Evolutionary conservation across 2,888 invertebrate species (phyloP), one percentile per base, ranked within the genome.

Genomic region (Pteria penguin): DNA sequence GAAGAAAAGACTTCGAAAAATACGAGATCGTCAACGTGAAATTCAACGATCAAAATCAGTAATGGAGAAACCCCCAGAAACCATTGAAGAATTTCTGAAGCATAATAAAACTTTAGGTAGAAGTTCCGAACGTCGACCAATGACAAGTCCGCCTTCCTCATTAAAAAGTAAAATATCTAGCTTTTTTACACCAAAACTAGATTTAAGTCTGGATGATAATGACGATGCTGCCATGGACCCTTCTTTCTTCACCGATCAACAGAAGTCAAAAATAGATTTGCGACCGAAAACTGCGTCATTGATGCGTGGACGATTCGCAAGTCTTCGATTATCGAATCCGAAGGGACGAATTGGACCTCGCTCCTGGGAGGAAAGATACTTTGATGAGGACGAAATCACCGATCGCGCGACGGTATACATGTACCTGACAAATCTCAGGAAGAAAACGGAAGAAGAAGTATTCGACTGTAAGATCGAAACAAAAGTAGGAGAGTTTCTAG

Each of bases 351-450:
- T 78, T 5, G 74, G 71, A 2, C 58, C 68, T 2, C 74, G 52
- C 3, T 57, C 58, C 1, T 61, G 61, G 33, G 69, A 74, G 24
- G 57, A 65, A 2, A 54, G 74, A 36, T 78, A 78, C 36, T 78
- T 78, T n/a, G 78, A 78, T 31, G 66, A 73, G 2, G 78, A 78
- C 29, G 78, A 74, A 62, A 36, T 78, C 4, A 65, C 61, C 2
- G 74, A 78, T n/a, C 36, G 78, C 29, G 70, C 69, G 22, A 36
- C 61, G n/a, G 70, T 78, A 33, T 78, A 74, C 55, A 55, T 11
- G 4, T 27, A 55, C 11, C 29, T 78, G 18, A 52, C 69, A 36
- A 62, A 67, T 14, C 66, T 63, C 24, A 45, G 76, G 32, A 72
- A 73, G 54, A 69, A 54, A 29, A 65, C 58, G 4, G 76, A 77